These are phyloP conservation scores for Cisticola juncidis DNA, from an alignment of 2,113 vertebrate genomes.

Conservation along the genomic window DNA sequence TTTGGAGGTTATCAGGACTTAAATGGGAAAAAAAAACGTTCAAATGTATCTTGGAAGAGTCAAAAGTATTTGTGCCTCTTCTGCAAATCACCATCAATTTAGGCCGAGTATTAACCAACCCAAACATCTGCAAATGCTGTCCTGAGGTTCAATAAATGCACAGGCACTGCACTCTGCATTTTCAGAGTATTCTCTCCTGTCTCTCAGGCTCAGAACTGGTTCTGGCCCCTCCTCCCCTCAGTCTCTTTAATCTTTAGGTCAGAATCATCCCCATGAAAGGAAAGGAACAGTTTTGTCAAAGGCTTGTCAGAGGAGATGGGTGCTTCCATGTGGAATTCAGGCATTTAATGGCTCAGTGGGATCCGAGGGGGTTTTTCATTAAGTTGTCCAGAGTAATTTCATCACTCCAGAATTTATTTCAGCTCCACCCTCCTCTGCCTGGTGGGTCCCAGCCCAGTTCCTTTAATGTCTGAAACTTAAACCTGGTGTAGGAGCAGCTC, in stretches of 20 bases:
- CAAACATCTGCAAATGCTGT: not conserved
- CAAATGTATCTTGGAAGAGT: not conserved
- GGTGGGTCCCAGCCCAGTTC: not conserved
- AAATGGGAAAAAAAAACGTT: not conserved
- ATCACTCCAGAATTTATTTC: constrained; percentile 6
- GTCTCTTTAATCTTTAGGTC: not conserved
- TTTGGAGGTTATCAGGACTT: not conserved
- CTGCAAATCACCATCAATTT: not conserved
- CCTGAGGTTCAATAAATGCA: not conserved
- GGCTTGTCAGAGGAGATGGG: constrained; percentile 4
- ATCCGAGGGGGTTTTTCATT: constrained; percentile 39
- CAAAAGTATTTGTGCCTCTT: not conserved
- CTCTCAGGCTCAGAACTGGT: accelerated
- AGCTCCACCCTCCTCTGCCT: not conserved
- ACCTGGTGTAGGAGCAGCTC: not conserved
- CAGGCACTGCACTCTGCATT: not conserved
- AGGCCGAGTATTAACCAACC: not conserved
- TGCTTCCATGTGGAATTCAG: constrained; percentile 61
- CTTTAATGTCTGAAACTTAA: not conserved
- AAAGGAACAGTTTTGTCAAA: constrained; percentile 34
- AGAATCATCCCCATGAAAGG: not conserved
- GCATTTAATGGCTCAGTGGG: constrained; percentile 37
- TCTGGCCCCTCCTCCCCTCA: not conserved
- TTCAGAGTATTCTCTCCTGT: not conserved
- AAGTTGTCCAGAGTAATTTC: constrained; percentile 60